phyloP scores from a whole-genome alignment of 2,113 vertebrate genomes.

The Apodemus speciosus region DNA sequence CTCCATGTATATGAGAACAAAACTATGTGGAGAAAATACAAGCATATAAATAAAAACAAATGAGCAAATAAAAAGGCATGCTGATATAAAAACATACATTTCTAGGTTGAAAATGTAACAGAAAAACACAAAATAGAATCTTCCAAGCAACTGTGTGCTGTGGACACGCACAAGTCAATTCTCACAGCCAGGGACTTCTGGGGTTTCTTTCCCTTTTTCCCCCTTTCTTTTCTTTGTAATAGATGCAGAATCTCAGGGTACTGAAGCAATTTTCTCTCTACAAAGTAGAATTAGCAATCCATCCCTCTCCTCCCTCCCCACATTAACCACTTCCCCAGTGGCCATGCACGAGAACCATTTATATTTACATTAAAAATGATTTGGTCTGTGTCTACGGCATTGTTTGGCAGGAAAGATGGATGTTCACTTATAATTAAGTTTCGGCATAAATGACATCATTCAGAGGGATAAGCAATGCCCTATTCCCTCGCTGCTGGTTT shows the following conservation, averaged over 20 bases:
- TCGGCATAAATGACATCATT: slow-evolving; percentile 80
- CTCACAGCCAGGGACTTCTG: not conserved
- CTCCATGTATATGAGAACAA: slow-evolving; percentile 55
- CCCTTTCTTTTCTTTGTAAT: not conserved
- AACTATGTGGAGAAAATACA: slow-evolving; percentile 48
- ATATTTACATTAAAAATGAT: slow-evolving; percentile 81
- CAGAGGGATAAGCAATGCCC: slow-evolving; percentile 67
- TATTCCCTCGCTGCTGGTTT: slow-evolving; percentile 68
- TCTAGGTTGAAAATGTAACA: slow-evolving; percentile 16
- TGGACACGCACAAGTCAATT: not conserved
- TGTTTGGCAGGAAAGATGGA: slow-evolving; percentile 80
- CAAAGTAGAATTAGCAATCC: slow-evolving; percentile 63
- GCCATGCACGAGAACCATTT: slow-evolving; percentile 72
- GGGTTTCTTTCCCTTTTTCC: not conserved
- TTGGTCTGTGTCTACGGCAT: slow-evolving; percentile 77
- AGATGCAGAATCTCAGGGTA: slow-evolving; percentile 47
- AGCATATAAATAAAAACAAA: not conserved
- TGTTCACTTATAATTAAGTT: slow-evolving; percentile 81
- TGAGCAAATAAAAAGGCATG: not conserved
- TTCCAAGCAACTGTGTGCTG: not conserved
- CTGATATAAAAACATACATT: slow-evolving; percentile 41
- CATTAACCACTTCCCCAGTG: slow-evolving; percentile 55
- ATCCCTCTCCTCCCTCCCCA: not conserved
- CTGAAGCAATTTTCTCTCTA: slow-evolving; percentile 52
- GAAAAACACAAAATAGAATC: slow-evolving; percentile 28